phyloP scores from a whole-genome alignment of 2,113 vertebrate genomes.

The Prietella phreatophila region DNA sequence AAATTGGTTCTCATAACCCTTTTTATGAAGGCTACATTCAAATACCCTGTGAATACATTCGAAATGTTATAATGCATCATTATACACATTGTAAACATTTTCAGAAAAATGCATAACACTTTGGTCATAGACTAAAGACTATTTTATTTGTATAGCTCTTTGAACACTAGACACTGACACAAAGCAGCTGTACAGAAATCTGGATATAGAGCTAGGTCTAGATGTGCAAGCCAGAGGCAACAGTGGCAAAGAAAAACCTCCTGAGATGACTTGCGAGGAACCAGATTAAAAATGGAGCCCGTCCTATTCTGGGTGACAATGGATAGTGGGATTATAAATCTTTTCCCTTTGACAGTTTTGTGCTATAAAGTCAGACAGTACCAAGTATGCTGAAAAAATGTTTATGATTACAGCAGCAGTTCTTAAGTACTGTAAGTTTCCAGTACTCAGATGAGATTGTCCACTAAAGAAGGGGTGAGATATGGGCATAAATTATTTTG shows the following conservation, averaged over 20 bases:
- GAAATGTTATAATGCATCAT: not conserved
- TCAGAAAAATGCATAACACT: not conserved
- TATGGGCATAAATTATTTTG: not conserved
- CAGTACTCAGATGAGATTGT: not conserved
- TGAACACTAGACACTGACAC: not conserved
- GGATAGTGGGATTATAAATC: not conserved
- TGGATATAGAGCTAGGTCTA: not conserved
- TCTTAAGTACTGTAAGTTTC: not conserved
- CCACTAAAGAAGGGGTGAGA: not conserved
- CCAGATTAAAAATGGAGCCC: constrained; percentile 7
- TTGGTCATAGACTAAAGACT: not conserved
- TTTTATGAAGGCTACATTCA: not conserved
- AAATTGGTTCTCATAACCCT: not conserved
- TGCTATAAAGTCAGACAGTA: constrained; percentile 1
- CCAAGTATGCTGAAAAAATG: not conserved
- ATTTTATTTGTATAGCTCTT: not conserved
- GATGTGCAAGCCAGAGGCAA: not conserved
- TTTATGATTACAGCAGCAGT: constrained; percentile 15
- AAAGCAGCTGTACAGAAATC: not conserved
- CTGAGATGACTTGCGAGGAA: not conserved
- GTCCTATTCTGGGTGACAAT: not conserved
- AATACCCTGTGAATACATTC: not conserved
- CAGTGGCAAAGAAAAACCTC: constrained; percentile 2
- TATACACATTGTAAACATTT: not conserved
- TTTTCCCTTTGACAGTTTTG: not conserved